Conservation (phyloP, 2,113 vertebrate genomes). For the Neolamprologus caudopunctatus region DNA sequence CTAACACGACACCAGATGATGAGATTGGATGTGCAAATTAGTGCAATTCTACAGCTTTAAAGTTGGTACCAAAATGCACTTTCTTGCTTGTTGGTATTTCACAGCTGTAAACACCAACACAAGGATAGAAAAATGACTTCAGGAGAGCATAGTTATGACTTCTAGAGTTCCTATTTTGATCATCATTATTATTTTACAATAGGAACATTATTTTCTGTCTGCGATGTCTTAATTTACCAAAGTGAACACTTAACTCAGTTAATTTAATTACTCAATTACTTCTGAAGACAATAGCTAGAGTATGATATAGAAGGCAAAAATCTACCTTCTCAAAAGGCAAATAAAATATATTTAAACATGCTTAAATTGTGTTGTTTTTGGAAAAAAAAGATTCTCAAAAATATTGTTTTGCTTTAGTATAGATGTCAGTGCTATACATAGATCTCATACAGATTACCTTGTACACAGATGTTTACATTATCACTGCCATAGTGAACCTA, state of each 20-base stretch:
- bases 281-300: neutral
- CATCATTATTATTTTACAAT: fast-evolving
- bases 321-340: neutral
- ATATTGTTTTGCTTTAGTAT: neutral
- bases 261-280: neutral
- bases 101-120: neutral
- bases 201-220: neutral
- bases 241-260: neutral
- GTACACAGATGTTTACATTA: neutral
- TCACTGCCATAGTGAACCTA: fast-evolving
- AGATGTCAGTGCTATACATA: neutral
- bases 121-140: neutral
- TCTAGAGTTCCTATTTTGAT: neutral
- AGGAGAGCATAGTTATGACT: neutral
- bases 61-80: neutral
- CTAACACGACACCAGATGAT: neutral
- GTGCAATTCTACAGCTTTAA: neutral
- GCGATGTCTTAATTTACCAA: fast-evolving
- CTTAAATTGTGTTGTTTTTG: neutral
- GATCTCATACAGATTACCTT: neutral
- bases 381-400: fast-evolving
- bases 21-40: neutral
- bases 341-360: neutral
- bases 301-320: neutral
- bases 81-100: neutral